These are phyloP conservation scores for Echinops telfairi DNA, from an alignment of 2,113 vertebrate species.

Conservation along the genomic window DNA sequence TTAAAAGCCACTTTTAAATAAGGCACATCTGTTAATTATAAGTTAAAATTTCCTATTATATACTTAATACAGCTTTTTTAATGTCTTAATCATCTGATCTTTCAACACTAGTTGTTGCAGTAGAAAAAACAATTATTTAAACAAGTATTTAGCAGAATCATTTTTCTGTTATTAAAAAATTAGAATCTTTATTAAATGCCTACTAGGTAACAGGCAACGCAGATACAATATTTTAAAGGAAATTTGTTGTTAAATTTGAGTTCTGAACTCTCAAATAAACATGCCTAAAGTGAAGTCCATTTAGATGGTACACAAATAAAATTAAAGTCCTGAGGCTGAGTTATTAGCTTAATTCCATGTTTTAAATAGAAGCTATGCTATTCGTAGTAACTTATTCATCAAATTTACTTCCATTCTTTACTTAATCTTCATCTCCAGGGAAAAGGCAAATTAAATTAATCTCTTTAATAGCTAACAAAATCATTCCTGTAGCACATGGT, in stretches of 20 bases:
- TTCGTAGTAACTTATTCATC: conserved; percentile 4
- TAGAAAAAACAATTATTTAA: conserved; percentile 18
- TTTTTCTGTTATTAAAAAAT: no score
- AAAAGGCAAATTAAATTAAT: conserved; percentile 47
- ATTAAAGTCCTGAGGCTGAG: not conserved
- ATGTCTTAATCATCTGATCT: not conserved
- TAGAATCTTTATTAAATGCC: no score
- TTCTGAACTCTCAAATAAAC: conserved; percentile 32
- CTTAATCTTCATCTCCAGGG: conserved; percentile 37
- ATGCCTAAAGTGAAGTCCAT: not conserved
- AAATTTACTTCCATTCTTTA: conserved; percentile 52
- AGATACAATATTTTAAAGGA: not conserved
- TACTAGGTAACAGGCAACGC: no score
- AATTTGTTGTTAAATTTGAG: conserved; percentile 30
- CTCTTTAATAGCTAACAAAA: not conserved
- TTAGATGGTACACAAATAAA: conserved; percentile 6
- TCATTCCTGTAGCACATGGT: not conserved
- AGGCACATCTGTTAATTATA: not conserved
- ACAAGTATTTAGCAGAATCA: not conserved
- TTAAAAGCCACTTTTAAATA: conserved; percentile 15
- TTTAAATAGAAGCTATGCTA: conserved; percentile 4
- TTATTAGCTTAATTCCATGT: not conserved
- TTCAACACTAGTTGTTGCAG: conserved; percentile 1
- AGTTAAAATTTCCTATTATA: not conserved
- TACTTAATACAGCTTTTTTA: conserved; percentile 7